Evolutionary conservation across 1,140 invertebrate species (phyloP).

Genomic region (Hyles euphorbiae): DNA sequence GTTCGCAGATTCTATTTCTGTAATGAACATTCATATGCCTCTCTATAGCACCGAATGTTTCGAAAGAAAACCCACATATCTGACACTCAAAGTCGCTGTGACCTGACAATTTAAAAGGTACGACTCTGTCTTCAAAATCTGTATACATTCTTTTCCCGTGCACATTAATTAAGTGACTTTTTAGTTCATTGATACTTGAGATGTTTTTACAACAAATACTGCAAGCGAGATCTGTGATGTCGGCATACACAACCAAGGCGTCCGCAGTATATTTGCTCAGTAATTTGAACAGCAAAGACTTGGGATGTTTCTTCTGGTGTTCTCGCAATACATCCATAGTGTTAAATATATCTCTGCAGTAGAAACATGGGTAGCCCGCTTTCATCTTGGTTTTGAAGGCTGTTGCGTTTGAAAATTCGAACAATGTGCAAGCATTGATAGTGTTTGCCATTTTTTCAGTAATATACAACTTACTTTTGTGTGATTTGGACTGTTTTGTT

Average conservation of each 20-base stretch:
- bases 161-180: slow-evolving; percentile 27
- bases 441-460: slow-evolving; percentile 54
- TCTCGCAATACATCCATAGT: slow-evolving; percentile 23
- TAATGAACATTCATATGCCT: slow-evolving; percentile 53
- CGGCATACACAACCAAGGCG: slow-evolving; percentile 32
- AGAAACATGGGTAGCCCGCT: slow-evolving; percentile 35
- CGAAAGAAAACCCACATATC: slow-evolving; percentile 34
- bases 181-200: slow-evolving; percentile 35
- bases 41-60: slow-evolving; percentile 41
- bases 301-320: slow-evolving; percentile 32
- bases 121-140: slow-evolving; percentile 33
- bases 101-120: slow-evolving; percentile 33
- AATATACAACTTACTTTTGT: slow-evolving; percentile 23
- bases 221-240: slow-evolving; percentile 39
- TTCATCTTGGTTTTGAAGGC: slow-evolving; percentile 53
- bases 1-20: slow-evolving; percentile 47
- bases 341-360: slow-evolving; percentile 18
- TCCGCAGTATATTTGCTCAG: slow-evolving; percentile 28
- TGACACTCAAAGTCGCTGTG: slow-evolving; percentile 36
- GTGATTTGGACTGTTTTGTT: slow-evolving; percentile 11
- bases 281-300: slow-evolving; percentile 28
- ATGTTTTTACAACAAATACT: slow-evolving; percentile 31
- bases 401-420: slow-evolving; percentile 48
- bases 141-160: slow-evolving; percentile 36
- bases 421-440: slow-evolving; percentile 36